phyloP scores from a whole-genome alignment of 2,888 invertebrate species.

The Agonum fuliginosum region DNA sequence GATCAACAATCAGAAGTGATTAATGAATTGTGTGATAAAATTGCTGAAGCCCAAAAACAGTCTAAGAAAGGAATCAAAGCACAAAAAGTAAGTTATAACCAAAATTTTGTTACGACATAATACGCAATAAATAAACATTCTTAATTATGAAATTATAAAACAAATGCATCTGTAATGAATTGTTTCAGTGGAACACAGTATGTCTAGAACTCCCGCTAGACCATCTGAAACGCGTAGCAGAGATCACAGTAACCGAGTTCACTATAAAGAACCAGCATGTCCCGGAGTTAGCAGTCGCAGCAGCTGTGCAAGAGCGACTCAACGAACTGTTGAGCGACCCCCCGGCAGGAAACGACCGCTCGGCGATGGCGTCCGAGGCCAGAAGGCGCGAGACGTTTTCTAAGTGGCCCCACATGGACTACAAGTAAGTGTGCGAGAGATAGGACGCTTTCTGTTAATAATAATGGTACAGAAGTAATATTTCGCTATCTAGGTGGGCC shows the following conservation, averaged over 20 bases:
- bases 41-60: slow-evolving; percentile 81
- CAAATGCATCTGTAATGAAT: background rate
- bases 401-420: slow-evolving; percentile 97
- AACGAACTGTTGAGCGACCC: slow-evolving; percentile 81
- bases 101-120: slow-evolving; percentile 83
- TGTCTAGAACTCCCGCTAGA: slow-evolving; percentile 87
- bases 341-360: slow-evolving; percentile 74
- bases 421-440: slow-evolving; percentile 84
- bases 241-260: slow-evolving; percentile 87
- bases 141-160: slow-evolving; percentile 2
- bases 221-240: slow-evolving; percentile 86
- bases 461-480: background rate
- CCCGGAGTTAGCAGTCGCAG: slow-evolving; percentile 91
- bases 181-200: slow-evolving; percentile 91
- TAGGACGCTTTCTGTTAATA: no score
- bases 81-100: slow-evolving; percentile 82
- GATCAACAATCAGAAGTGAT: slow-evolving; percentile 87
- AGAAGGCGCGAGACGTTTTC: slow-evolving; percentile 93
- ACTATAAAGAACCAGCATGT: slow-evolving; percentile 88
- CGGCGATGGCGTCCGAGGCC: slow-evolving; percentile 93
- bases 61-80: slow-evolving; percentile 91
- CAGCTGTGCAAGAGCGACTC: slow-evolving; percentile 90
- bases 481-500: slow-evolving; percentile 83
- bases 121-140: no score
- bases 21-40: slow-evolving; percentile 85